Conservation (phyloP, 2,113 vertebrate species). For the Otus sunia region DNA sequence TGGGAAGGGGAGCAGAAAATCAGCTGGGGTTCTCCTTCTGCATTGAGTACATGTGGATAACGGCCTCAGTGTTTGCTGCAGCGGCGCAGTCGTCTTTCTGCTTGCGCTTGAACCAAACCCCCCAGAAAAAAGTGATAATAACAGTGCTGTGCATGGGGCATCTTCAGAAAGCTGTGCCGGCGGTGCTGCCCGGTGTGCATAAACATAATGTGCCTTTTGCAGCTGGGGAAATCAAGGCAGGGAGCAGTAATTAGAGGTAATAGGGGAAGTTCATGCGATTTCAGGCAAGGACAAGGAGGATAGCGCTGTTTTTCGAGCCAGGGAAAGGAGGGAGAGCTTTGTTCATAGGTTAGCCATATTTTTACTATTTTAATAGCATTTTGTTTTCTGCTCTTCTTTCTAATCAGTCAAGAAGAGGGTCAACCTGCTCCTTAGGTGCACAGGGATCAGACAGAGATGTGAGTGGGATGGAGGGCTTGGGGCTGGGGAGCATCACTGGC, state of each 20-base stretch:
- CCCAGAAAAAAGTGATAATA: not conserved
- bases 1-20: not conserved
- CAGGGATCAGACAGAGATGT: not conserved
- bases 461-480: not conserved
- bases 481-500: no score
- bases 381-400: not conserved
- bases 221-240: not conserved
- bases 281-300: not conserved
- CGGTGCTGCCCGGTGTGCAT: not conserved
- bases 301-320: not conserved
- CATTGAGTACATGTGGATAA: not conserved
- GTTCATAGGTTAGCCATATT: not conserved
- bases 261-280: not conserved
- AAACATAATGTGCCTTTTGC: not conserved
- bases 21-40: not conserved
- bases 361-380: not conserved
- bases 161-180: rapidly evolving
- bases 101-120: not conserved
- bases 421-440: rapidly evolving
- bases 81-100: not conserved
- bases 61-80: not conserved
- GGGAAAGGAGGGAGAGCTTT: not conserved
- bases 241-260: not conserved
- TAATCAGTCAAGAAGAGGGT: not conserved
- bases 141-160: rapidly evolving